phyloP scores from a whole-genome alignment of 2,797 vertebrate species.

The Chelidonichthys spinosus region DNA sequence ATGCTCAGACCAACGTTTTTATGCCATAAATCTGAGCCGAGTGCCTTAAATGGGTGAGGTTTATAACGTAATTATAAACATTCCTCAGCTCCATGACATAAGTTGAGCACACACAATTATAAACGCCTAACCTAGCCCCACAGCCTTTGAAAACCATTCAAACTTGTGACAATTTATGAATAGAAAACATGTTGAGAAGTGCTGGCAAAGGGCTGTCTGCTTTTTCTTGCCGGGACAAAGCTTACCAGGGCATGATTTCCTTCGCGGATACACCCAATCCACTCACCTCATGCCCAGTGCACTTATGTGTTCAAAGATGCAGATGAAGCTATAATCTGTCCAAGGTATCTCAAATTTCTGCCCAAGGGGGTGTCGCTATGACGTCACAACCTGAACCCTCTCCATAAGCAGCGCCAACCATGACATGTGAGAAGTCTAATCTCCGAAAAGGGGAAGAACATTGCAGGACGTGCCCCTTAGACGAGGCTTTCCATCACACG shows the following conservation, averaged over 20 bases:
- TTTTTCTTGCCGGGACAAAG: slow-evolving; percentile 49
- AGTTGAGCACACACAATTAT: slow-evolving; percentile 50
- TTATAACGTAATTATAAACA: slow-evolving; percentile 71
- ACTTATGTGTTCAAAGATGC: slow-evolving; percentile 18
- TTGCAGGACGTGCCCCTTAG: slow-evolving; percentile 48
- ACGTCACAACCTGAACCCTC: slow-evolving; percentile 38
- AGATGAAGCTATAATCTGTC: slow-evolving; percentile 20
- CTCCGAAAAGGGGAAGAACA: slow-evolving; percentile 58
- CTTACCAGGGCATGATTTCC: slow-evolving; percentile 17
- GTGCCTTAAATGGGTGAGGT: slow-evolving; percentile 66
- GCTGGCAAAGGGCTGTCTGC: slow-evolving; percentile 15
- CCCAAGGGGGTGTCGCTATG: slow-evolving; percentile 15
- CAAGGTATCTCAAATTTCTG: slow-evolving; percentile 31
- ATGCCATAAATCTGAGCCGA: slow-evolving; percentile 55
- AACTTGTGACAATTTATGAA: slow-evolving; percentile 50
- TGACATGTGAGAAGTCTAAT: slow-evolving; percentile 72
- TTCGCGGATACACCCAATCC: slow-evolving; percentile 25
- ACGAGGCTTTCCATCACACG: slow-evolving; percentile 53
- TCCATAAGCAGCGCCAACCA: slow-evolving; percentile 49
- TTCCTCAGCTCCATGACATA: slow-evolving; percentile 60
- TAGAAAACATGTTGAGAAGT: slow-evolving; percentile 38
- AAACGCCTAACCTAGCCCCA: slow-evolving; percentile 46
- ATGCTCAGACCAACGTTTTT: slow-evolving; percentile 36
- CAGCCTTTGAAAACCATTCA: slow-evolving; percentile 48
- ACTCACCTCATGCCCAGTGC: slow-evolving; percentile 3